Evolutionary conservation across 2,797 vertebrate species (phyloP).

Genomic region (Darevskia nairensis): DNA sequence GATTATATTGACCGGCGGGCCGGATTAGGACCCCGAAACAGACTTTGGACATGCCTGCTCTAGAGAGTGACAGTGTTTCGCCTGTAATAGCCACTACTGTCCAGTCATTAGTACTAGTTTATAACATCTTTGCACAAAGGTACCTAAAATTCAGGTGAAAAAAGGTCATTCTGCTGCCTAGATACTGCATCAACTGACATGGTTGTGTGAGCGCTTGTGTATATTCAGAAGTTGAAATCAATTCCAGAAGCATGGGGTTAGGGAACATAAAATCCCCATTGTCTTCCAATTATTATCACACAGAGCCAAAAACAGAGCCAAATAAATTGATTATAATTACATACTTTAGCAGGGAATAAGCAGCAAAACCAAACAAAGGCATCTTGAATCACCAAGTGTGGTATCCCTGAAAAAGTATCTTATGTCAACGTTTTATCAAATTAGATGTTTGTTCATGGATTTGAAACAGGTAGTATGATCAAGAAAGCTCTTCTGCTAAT

Average conservation of each 20-base stretch:
- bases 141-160: accelerated
- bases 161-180: accelerated
- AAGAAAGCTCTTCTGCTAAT: not conserved
- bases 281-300: slow-evolving; percentile 6
- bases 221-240: accelerated
- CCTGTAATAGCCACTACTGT: not conserved
- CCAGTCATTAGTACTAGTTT: not conserved
- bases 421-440: not conserved
- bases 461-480: not conserved
- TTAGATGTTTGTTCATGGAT: too few species aligned
- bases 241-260: not conserved
- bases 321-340: slow-evolving; percentile 27
- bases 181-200: not conserved
- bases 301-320: slow-evolving; percentile 30
- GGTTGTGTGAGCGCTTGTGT: not conserved
- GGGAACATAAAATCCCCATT: not conserved
- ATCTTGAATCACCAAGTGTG: not conserved
- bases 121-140: not conserved
- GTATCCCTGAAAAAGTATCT: not conserved
- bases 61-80: not conserved
- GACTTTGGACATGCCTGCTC: too few species aligned
- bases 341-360: not conserved
- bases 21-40: too few species aligned
- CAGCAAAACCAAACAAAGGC: not conserved
- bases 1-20: too few species aligned